Conservation (phyloP, 2,113 vertebrate genomes). For the Malaclemys terrapin region DNA sequence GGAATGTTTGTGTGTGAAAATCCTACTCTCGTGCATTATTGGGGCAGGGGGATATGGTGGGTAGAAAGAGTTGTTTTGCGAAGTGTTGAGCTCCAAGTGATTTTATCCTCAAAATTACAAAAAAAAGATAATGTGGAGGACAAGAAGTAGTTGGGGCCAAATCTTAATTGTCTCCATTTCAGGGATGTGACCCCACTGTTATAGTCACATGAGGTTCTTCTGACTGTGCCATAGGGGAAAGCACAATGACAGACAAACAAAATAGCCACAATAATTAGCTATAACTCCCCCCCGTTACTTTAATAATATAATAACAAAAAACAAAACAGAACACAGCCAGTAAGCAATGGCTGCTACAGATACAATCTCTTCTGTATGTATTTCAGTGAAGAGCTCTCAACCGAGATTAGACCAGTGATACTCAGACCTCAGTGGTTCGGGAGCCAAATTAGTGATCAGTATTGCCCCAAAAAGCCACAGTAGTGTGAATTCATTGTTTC, state of each 20-base stretch:
- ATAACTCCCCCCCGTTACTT: too few species aligned
- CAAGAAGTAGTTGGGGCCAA: background rate
- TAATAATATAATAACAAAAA: too few species aligned
- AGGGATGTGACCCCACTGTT: background rate
- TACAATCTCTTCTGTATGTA: background rate
- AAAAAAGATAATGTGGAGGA: background rate
- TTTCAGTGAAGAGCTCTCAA: background rate
- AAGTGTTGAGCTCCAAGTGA: background rate
- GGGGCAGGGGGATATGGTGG: background rate
- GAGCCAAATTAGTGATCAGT: too few species aligned
- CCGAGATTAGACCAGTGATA: background rate
- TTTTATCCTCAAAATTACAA: background rate
- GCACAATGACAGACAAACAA: background rate
- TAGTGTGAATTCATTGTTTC: too few species aligned
- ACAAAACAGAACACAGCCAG: background rate
- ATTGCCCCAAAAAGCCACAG: too few species aligned
- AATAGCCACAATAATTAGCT: too few species aligned
- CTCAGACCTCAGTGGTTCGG: too few species aligned
- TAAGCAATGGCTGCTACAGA: background rate
- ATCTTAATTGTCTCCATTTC: background rate
- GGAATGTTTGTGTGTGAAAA: background rate
- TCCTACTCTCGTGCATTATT: background rate
- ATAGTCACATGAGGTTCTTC: background rate
- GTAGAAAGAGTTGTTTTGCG: background rate
- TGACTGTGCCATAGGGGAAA: background rate